phyloP scores from a whole-genome alignment of 2,888 invertebrate genomes.

The Clanis bilineata region DNA sequence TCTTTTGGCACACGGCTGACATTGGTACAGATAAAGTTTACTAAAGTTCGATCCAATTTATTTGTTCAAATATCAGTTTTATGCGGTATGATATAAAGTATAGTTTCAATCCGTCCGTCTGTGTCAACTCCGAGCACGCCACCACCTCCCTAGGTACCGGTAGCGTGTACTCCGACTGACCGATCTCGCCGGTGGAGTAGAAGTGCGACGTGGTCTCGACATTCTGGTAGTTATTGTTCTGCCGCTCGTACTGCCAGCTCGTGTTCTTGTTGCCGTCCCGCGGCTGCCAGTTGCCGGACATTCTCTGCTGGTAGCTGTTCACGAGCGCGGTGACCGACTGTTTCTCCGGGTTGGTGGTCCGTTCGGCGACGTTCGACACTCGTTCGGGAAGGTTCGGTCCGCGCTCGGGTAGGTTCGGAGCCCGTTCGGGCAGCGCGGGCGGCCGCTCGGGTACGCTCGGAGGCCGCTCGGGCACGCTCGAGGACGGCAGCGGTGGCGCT shows the following conservation, averaged over 20 bases:
- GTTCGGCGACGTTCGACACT: not conserved
- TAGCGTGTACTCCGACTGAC: slow-evolving; percentile 51
- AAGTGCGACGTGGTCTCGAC: slow-evolving; percentile 64
- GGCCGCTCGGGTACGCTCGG: slow-evolving; percentile 42
- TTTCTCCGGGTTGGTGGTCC: slow-evolving; percentile 31
- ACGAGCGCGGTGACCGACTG: slow-evolving; percentile 69
- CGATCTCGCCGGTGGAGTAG: slow-evolving; percentile 69
- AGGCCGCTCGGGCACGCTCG: slow-evolving; percentile 55
- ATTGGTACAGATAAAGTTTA: too few relatives aligned
- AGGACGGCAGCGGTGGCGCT: slow-evolving; percentile 60
- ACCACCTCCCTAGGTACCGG: not conserved
- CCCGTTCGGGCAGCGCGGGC: slow-evolving; percentile 50
- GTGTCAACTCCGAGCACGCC: not conserved
- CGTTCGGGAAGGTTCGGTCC: slow-evolving; percentile 37
- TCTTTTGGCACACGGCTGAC: too few relatives aligned
- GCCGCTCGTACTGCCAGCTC: slow-evolving; percentile 36
- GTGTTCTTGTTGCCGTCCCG: slow-evolving; percentile 49
- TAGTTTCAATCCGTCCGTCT: too few relatives aligned
- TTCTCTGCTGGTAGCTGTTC: slow-evolving; percentile 70
- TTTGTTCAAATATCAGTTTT: too few relatives aligned
- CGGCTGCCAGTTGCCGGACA: slow-evolving; percentile 48
- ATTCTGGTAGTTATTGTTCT: slow-evolving; percentile 61
- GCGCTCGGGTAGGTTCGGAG: slow-evolving; percentile 41
- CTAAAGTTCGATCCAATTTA: too few relatives aligned
- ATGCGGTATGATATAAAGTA: too few relatives aligned